Percentiles rank a stretch among this genome's conserved stretches.
Conservation (phyloP, 2,797 vertebrate genomes). For the Syncerus caffer region DNA sequence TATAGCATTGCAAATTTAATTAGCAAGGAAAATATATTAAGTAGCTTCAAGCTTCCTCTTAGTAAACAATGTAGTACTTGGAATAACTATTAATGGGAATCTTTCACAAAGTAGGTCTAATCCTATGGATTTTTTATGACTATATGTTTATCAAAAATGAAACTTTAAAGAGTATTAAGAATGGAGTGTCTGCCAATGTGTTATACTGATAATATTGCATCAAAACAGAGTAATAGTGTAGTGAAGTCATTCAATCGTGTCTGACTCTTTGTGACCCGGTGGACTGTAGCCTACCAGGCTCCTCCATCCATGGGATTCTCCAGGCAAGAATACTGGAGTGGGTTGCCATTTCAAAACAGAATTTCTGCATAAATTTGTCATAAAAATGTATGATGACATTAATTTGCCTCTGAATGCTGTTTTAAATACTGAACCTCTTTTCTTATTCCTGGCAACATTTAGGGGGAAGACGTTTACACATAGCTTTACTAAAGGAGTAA, state of each 20-base stretch:
- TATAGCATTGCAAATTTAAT: not conserved
- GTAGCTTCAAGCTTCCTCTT: not conserved
- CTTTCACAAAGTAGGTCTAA: not conserved
- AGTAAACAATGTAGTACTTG: not conserved
- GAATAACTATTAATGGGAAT: not conserved
- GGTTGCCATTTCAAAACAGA: not conserved
- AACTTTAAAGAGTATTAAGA: not conserved
- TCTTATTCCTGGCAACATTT: not conserved
- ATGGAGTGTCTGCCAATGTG: rapidly evolving
- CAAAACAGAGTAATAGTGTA: not conserved
- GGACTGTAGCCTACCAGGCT: too few species aligned
- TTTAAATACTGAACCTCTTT: not conserved
- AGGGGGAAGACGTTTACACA: not conserved
- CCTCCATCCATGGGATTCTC: too few species aligned
- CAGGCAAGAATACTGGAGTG: too few species aligned
- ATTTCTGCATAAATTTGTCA: not conserved
- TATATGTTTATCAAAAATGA: not conserved
- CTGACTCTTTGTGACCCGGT: too few species aligned
- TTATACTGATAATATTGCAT: rapidly evolving
- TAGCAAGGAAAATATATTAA: not conserved
- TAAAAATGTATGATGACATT: not conserved
- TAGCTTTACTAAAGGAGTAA: not conserved
- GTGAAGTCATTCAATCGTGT: too few species aligned
- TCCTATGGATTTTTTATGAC: not conserved
- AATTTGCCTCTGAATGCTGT: not conserved